These are phyloP conservation scores for Ceriagrion tenellum DNA, from an alignment of 2,888 invertebrate genomes.

Conservation along the genomic window DNA sequence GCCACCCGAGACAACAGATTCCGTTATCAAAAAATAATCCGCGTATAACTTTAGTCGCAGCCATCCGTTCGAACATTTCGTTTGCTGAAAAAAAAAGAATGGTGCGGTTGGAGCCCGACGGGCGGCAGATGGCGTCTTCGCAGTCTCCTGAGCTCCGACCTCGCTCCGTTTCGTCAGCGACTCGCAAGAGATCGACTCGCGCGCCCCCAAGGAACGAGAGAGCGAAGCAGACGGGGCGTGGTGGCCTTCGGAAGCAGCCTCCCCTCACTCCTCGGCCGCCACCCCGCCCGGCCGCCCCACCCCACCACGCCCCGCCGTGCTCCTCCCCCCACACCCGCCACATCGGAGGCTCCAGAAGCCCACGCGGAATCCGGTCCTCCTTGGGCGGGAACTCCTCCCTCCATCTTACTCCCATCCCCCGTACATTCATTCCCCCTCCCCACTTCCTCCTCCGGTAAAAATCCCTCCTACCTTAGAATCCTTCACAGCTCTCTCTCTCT, in stretches of 20 bases:
- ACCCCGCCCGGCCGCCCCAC: not conserved
- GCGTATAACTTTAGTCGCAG: not conserved
- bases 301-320: constrained; percentile 17
- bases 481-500: not conserved
- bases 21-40: too few relatives aligned
- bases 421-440: not conserved
- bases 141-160: constrained; percentile 7
- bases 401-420: not conserved
- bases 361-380: constrained; percentile 60
- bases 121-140: not conserved
- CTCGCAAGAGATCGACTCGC: not conserved
- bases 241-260: constrained; percentile 52
- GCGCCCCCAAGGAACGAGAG: not conserved
- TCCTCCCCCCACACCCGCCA: not conserved
- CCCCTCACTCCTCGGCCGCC: not conserved
- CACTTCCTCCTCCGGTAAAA: not conserved
- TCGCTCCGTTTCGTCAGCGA: constrained; percentile 60
- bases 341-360: not conserved
- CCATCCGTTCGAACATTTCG: not conserved
- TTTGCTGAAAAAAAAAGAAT: not conserved
- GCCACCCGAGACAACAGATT: too few relatives aligned
- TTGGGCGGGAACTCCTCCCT: constrained; percentile 7
- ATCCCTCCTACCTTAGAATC: constrained; percentile 49
- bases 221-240: constrained; percentile 46
- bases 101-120: not conserved